phyloP scores from a whole-genome alignment of 2,888 invertebrate genomes.

The Apomyelois bistriatella region DNA sequence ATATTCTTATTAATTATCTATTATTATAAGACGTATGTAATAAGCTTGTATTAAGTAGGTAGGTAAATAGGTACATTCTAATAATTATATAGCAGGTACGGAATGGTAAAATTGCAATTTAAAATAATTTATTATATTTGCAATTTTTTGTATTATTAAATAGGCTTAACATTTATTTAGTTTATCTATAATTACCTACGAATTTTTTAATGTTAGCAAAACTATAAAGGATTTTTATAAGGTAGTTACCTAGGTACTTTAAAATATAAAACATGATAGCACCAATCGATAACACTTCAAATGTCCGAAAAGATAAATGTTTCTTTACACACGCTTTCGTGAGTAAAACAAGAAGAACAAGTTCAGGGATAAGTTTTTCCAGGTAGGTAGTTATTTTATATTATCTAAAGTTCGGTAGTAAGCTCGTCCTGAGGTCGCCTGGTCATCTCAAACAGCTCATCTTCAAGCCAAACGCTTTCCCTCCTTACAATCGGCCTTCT shows the following conservation, averaged over 20 bases:
- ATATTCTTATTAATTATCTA: too few relatives aligned
- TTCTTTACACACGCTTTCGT: too few relatives aligned
- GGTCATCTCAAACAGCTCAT: constrained; percentile 90
- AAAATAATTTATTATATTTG: constrained; percentile 9
- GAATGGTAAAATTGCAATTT: constrained; percentile 23
- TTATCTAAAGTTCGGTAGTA: constrained; percentile 87
- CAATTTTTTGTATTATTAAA: background rate
- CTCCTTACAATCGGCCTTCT: constrained; percentile 69
- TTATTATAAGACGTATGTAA: too few relatives aligned
- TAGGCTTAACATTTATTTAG: too few relatives aligned
- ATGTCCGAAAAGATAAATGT: background rate
- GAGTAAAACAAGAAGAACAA: too few relatives aligned
- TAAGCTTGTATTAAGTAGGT: too few relatives aligned
- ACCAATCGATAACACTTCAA: background rate
- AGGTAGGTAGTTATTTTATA: background rate
- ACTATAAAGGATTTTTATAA: too few relatives aligned
- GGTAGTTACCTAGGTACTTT: too few relatives aligned
- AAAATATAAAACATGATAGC: background rate
- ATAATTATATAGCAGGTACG: constrained; percentile 28
- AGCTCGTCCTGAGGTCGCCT: constrained; percentile 94
- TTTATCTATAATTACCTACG: too few relatives aligned
- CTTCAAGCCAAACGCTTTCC: constrained; percentile 85
- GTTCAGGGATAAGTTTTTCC: too few relatives aligned
- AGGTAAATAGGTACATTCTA: too few relatives aligned
- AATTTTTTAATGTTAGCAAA: too few relatives aligned